A percentile compares a stretch with the other conserved stretches of the same genome.
These are phyloP conservation scores for Limnephilus marmoratus DNA, from an alignment of 2,888 invertebrate species.

Conservation along the genomic window DNA sequence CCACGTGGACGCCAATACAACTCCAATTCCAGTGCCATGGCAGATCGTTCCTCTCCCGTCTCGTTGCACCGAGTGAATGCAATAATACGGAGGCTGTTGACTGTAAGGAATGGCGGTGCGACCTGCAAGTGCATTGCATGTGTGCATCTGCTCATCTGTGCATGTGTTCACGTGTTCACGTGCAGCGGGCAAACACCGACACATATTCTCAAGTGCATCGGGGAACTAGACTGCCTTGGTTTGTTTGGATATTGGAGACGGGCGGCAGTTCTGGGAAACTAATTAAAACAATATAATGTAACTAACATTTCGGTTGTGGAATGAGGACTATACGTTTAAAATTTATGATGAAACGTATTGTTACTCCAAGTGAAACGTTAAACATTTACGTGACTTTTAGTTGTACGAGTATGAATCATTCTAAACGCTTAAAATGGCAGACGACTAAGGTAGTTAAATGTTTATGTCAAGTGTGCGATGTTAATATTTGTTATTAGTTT, in stretches of 20 bases:
- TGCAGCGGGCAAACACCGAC: background rate
- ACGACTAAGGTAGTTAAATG: background rate
- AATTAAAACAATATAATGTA: background rate
- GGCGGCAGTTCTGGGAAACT: background rate
- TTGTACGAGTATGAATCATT: background rate
- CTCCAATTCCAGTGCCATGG: background rate
- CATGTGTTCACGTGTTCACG: background rate
- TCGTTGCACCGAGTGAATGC: conserved; percentile 24
- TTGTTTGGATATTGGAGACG: background rate
- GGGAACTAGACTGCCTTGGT: background rate
- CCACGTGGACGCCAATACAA: background rate
- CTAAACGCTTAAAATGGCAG: background rate
- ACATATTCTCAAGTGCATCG: background rate
- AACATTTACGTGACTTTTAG: background rate
- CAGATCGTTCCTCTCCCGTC: background rate
- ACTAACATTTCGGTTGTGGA: background rate
- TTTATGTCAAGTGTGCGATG: too few relatives aligned
- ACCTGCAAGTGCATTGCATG: background rate
- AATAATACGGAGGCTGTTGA: conserved; percentile 23
- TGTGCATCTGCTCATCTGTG: background rate
- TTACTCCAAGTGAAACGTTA: too few relatives aligned
- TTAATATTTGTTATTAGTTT: background rate
- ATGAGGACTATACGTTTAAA: background rate
- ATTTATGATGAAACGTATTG: background rate
- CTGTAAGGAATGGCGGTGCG: background rate